Evolutionary conservation across 2,113 vertebrate species (phyloP).

Genomic region (Pedetes capensis): DNA sequence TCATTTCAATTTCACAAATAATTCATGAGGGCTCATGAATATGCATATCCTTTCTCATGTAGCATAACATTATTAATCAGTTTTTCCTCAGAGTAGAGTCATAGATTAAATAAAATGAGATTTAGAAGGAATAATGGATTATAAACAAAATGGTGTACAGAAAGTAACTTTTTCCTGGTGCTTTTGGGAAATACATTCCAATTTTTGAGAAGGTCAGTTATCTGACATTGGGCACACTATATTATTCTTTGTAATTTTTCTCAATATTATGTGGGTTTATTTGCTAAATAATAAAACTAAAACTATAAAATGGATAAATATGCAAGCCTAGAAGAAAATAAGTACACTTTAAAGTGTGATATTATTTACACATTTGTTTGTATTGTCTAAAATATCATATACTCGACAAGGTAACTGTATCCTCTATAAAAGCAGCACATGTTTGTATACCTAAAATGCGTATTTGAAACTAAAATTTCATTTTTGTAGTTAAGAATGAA

Average conservation of each 20-base stretch:
- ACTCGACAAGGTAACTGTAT: neutral
- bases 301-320: conserved; percentile 11
- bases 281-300: neutral
- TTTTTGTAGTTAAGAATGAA: neutral
- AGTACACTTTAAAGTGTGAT: neutral
- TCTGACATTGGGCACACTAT: neutral
- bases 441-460: neutral
- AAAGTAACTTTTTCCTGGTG: conserved; percentile 40
- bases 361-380: neutral
- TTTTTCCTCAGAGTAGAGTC: conserved; percentile 68
- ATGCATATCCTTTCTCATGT: conserved; percentile 69
- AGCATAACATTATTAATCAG: conserved; percentile 74
- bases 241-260: conserved; percentile 2
- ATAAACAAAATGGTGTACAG: conserved; percentile 65
- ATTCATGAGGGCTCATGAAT: conserved; percentile 79
- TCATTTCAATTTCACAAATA: conserved; percentile 78
- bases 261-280: neutral
- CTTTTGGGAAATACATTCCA: conserved; percentile 20
- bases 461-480: conserved; percentile 1
- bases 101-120: conserved; percentile 72
- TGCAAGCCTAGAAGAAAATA: neutral
- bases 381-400: neutral
- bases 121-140: conserved; percentile 66
- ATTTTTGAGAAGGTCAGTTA: neutral
- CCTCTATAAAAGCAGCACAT: neutral